Conservation (phyloP, 2,888 invertebrate species). For the Dromius quadrimaculatus region DNA sequence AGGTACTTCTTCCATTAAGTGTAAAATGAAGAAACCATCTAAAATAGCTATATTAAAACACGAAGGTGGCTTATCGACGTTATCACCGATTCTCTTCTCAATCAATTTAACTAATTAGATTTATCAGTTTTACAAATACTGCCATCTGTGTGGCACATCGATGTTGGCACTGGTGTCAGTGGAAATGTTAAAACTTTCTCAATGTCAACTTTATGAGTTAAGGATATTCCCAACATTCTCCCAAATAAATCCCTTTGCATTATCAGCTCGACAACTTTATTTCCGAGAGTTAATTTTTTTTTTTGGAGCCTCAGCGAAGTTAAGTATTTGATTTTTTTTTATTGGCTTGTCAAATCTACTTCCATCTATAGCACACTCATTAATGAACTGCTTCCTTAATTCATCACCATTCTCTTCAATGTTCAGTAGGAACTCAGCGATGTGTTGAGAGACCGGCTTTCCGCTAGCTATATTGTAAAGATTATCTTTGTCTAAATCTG, state of each 20-base stretch:
- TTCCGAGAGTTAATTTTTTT: too few species aligned
- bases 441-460: not conserved
- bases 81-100: constrained; percentile 44
- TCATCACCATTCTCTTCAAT: not conserved
- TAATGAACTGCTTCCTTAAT: not conserved
- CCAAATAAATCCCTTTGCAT: not conserved
- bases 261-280: not conserved
- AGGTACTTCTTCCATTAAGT: constrained; percentile 53
- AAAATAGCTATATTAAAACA: not conserved
- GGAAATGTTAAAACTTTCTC: constrained; percentile 54
- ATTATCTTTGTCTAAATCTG: not conserved
- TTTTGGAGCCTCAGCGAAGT: too few species aligned
- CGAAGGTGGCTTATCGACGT: not conserved
- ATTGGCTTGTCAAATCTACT: not conserved
- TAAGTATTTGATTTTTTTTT: not conserved
- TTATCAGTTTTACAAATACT: constrained; percentile 57
- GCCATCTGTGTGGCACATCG: constrained; percentile 58
- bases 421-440: not conserved
- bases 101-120: constrained; percentile 56
- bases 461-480: not conserved
- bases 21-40: not conserved
- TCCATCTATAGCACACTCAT: not conserved
- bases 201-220: constrained; percentile 54
- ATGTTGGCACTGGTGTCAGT: constrained; percentile 54
- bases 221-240: constrained; percentile 54